A percentile compares a stretch with the other conserved stretches of the same genome.
Evolutionary conservation across 2,113 vertebrate genomes (phyloP).

Genomic region (Gobius niger): DNA sequence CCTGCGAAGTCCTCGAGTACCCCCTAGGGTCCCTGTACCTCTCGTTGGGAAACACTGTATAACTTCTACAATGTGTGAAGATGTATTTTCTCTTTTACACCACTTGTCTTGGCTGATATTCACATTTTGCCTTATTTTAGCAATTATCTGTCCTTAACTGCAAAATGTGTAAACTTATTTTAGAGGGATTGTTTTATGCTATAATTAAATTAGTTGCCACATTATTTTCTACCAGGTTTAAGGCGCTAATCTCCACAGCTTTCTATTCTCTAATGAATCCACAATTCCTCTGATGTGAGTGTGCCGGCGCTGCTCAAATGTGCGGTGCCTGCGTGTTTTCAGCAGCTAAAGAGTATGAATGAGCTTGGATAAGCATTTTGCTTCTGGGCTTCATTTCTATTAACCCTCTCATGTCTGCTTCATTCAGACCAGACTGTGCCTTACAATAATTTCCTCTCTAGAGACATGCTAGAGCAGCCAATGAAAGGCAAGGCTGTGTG

Average conservation of each 20-base stretch:
- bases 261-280: constrained; percentile 49
- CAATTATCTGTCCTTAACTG: background rate
- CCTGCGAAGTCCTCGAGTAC: too few species aligned
- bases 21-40: too few species aligned
- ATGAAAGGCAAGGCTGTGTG: constrained; percentile 8
- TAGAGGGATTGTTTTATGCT: background rate
- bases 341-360: constrained; percentile 64
- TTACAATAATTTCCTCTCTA: constrained; percentile 46
- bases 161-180: background rate
- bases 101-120: background rate
- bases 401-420: constrained; percentile 48
- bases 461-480: constrained; percentile 32
- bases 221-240: too few species aligned
- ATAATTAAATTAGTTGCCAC: too few species aligned
- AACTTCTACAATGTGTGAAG: background rate
- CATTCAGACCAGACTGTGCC: constrained; percentile 42
- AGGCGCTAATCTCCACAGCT: background rate
- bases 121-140: background rate
- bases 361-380: constrained; percentile 51
- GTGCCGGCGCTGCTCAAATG: constrained; percentile 4
- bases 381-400: constrained; percentile 50
- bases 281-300: constrained; percentile 9
- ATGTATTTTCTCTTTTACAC: background rate
- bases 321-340: constrained; percentile 10
- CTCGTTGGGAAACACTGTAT: background rate